phyloP scores from a whole-genome alignment of 2,797 vertebrate species.

The Helicolenus hilgendorfi region DNA sequence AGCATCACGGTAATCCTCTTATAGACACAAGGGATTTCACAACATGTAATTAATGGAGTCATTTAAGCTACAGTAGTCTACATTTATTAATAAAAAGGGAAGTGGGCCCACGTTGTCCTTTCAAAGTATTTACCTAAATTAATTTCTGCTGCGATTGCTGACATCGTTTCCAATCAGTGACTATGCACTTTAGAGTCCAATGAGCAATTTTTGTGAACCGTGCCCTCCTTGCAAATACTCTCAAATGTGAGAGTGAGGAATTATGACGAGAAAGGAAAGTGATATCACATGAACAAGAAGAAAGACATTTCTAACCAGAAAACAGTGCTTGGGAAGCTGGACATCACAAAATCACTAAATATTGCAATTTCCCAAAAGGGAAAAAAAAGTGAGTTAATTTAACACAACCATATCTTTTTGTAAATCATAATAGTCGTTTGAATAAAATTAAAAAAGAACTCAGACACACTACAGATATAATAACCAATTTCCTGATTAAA shows the following conservation, averaged over 20 bases:
- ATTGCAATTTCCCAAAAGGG: background rate
- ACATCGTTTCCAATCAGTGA: background rate
- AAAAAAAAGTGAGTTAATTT: background rate
- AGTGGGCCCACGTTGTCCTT: background rate
- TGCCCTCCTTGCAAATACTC: background rate
- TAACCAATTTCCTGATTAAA: background rate
- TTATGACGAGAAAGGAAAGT: background rate
- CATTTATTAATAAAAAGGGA: background rate
- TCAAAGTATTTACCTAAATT: background rate
- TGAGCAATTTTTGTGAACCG: background rate
- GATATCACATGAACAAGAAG: background rate
- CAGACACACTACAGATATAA: background rate
- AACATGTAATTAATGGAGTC: slow-evolving; percentile 39
- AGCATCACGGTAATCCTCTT: slow-evolving; percentile 64
- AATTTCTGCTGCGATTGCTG: background rate
- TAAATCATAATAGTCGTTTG: background rate
- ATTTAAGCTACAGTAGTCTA: slow-evolving; percentile 7
- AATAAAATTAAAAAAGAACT: background rate
- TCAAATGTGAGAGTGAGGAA: background rate
- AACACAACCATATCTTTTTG: background rate
- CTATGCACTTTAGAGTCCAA: background rate
- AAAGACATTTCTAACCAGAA: background rate
- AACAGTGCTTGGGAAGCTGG: background rate
- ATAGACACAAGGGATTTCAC: slow-evolving; percentile 50
- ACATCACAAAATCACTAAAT: background rate